A percentile compares a stretch with the other conserved stretches of the same genome.
phyloP scores from a whole-genome alignment of 2,888 invertebrate species.

The Orchestes rusci region DNA sequence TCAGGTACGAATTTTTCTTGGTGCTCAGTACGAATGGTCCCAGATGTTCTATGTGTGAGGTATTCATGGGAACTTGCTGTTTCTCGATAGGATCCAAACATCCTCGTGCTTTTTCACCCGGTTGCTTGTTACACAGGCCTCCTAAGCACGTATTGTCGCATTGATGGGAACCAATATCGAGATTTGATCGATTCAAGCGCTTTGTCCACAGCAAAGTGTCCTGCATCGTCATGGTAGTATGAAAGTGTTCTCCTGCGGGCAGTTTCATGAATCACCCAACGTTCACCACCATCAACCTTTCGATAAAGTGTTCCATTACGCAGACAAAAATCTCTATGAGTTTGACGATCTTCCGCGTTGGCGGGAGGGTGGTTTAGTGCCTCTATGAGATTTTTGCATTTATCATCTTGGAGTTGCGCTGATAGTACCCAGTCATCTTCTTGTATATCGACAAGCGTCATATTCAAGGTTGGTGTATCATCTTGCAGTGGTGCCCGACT shows the following conservation, averaged over 20 bases:
- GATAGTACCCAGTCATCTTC: slow-evolving; percentile 26
- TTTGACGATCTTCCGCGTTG: slow-evolving; percentile 11
- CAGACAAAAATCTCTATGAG: slow-evolving; percentile 23
- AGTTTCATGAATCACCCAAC: slow-evolving; percentile 22
- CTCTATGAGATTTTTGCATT: slow-evolving; percentile 21
- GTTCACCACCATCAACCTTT: slow-evolving; percentile 14
- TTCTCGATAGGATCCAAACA: slow-evolving; percentile 23
- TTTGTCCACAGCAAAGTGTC: slow-evolving; percentile 31
- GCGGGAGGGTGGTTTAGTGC: slow-evolving; percentile 12
- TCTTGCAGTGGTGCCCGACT: slow-evolving; percentile 16
- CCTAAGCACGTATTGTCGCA: slow-evolving; percentile 33
- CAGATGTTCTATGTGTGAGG: slow-evolving; percentile 30
- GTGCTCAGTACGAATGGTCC: slow-evolving; percentile 10
- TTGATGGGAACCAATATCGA: slow-evolving; percentile 30
- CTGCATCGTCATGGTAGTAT: slow-evolving; percentile 29
- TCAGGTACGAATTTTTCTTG: slow-evolving; percentile 25
- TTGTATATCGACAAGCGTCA: slow-evolving; percentile 14
- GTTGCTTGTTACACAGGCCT: slow-evolving; percentile 34
- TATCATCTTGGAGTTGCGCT: slow-evolving; percentile 24
- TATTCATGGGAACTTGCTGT: slow-evolving; percentile 27
- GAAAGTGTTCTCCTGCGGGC: slow-evolving; percentile 26
- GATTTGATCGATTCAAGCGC: slow-evolving; percentile 27
- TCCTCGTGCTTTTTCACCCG: slow-evolving; percentile 26
- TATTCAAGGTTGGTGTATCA: neutral
- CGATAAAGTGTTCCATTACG: slow-evolving; percentile 22